Conservation (phyloP, 2,113 vertebrate genomes). For the Nibea albiflora region DNA sequence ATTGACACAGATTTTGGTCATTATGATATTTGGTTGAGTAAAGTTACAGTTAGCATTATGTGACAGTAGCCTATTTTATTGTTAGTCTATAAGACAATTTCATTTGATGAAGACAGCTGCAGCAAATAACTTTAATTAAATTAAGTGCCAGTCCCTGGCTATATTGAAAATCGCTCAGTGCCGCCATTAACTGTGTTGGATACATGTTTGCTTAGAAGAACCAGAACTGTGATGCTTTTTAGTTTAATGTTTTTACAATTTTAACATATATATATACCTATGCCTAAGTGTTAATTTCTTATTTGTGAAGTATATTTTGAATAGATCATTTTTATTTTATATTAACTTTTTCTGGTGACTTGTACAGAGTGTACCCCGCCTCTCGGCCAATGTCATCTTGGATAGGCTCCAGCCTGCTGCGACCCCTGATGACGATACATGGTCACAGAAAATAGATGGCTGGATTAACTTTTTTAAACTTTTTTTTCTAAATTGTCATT, state of each 20-base stretch:
- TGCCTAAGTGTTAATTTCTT: background rate
- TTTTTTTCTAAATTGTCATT: background rate
- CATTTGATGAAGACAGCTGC: background rate
- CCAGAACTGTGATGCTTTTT: background rate
- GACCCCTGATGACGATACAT: too few relatives aligned
- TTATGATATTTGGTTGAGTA: background rate
- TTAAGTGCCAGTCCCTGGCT: background rate
- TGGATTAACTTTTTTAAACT: too few relatives aligned
- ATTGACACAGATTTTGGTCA: background rate
- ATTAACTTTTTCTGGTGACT: too few relatives aligned
- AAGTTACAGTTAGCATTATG: background rate
- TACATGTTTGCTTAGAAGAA: background rate
- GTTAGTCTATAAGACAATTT: background rate
- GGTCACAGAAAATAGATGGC: too few relatives aligned
- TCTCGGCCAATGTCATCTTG: too few relatives aligned
- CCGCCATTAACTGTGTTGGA: background rate
- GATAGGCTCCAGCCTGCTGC: too few relatives aligned
- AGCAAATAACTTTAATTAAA: background rate
- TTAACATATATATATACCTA: background rate
- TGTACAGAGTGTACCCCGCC: too few relatives aligned
- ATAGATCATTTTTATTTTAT: too few relatives aligned
- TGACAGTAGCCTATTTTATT: background rate
- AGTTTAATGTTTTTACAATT: too few relatives aligned
- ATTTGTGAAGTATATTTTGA: too few relatives aligned
- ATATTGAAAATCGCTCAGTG: background rate